Conservation (phyloP, 2,113 vertebrate genomes). For the Jaculus jaculus region DNA sequence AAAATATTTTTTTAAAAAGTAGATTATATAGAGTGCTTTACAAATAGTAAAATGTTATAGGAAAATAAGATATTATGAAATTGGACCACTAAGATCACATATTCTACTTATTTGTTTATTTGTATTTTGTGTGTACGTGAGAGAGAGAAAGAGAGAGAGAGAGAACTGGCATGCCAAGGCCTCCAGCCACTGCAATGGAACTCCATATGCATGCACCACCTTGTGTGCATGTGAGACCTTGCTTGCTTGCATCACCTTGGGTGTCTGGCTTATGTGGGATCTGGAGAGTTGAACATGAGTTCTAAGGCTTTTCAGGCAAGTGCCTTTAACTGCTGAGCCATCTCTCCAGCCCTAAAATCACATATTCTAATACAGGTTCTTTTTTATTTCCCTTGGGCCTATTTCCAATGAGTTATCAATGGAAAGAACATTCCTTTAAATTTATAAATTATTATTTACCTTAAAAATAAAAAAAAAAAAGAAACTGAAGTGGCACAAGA, state of each 20-base stretch:
- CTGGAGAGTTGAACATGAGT: too few relatives aligned
- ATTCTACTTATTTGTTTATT: neutral
- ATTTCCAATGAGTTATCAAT: neutral
- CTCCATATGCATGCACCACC: too few relatives aligned
- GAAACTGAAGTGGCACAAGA: neutral
- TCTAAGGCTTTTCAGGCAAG: too few relatives aligned
- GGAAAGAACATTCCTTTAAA: conserved; percentile 18
- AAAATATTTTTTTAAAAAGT: too few relatives aligned
- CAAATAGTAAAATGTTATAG: neutral
- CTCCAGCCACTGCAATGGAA: too few relatives aligned
- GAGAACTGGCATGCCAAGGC: too few relatives aligned
- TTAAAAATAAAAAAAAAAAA: conserved; percentile 38
- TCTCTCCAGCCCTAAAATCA: neutral
- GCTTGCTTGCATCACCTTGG: too few relatives aligned
- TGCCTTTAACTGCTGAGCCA: too few relatives aligned
- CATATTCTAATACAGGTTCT: neutral
- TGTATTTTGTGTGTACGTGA: too few relatives aligned
- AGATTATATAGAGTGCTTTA: neutral
- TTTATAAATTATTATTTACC: conserved; percentile 35
- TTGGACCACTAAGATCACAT: neutral
- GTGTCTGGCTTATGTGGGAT: too few relatives aligned
- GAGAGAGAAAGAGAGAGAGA: too few relatives aligned
- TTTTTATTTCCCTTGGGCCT: neutral
- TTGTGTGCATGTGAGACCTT: too few relatives aligned
- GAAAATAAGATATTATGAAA: neutral